A percentile compares a stretch with the other conserved stretches of the same genome.
phyloP scores from a whole-genome alignment of 1,140 invertebrate genomes.

The Littorina saxatilis region DNA sequence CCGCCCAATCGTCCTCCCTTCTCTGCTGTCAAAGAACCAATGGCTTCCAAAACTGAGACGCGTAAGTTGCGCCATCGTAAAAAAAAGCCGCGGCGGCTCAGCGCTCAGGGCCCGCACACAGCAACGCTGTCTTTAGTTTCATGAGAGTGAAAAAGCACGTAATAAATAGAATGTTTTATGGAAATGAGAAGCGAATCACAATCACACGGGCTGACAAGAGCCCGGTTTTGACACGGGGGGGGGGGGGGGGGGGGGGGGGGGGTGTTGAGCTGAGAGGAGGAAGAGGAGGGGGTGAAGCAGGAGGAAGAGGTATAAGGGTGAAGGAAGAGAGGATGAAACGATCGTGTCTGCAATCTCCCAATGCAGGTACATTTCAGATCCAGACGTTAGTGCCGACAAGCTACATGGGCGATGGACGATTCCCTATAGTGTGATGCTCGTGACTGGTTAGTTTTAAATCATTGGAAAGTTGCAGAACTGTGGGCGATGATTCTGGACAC shows the following conservation, averaged over 20 bases:
- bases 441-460: too few relatives aligned
- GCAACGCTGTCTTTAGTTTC: conserved; percentile 11
- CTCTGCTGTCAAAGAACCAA: conserved; percentile 23
- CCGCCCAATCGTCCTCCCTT: neutral
- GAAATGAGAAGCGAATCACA: conserved; percentile 38
- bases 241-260: neutral
- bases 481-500: too few relatives aligned
- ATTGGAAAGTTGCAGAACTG: too few relatives aligned
- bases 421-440: too few relatives aligned
- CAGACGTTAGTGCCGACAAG: too few relatives aligned
- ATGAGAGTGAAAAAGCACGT: conserved; percentile 25
- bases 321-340: too few relatives aligned
- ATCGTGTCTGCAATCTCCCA: too few relatives aligned
- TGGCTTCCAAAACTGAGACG: conserved; percentile 2
- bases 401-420: too few relatives aligned
- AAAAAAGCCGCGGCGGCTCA: too few relatives aligned
- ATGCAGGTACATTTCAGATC: too few relatives aligned
- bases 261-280: neutral
- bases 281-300: too few relatives aligned
- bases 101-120: neutral
- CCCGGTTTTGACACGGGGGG: neutral
- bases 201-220: conserved; percentile 14
- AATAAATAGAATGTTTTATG: conserved; percentile 41
- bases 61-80: conserved; percentile 39
- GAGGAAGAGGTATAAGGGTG: too few relatives aligned